These are phyloP conservation scores for Iguana delicatissima DNA, from an alignment of 2,797 vertebrate species.

Conservation along the genomic window DNA sequence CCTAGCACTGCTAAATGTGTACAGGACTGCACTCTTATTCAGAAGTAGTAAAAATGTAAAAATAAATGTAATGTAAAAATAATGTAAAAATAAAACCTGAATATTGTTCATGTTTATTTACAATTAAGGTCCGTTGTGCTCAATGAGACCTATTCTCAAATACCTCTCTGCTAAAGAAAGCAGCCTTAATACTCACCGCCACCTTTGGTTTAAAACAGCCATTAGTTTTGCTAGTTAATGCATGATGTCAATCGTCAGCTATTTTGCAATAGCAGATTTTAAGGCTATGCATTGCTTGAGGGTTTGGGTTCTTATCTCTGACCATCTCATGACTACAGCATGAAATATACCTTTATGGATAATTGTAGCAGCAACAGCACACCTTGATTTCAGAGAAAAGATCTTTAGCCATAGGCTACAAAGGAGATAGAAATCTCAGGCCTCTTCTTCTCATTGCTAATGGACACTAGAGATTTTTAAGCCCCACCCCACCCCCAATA, in stretches of 20 bases:
- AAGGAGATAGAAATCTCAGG: constrained; percentile 44
- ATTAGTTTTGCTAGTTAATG: constrained; percentile 31
- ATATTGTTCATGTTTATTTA: background rate
- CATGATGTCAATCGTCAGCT: background rate
- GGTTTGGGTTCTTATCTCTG: constrained; percentile 19
- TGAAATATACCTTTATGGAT: constrained; percentile 19
- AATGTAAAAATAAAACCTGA: constrained; percentile 56
- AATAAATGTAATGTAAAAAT: constrained; percentile 64
- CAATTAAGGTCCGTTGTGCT: background rate
- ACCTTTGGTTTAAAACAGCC: constrained; percentile 60
- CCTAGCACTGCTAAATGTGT: background rate
- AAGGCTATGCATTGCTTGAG: constrained; percentile 36
- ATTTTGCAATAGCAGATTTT: constrained; percentile 1
- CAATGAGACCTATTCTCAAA: background rate
- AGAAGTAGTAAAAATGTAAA: constrained; percentile 54
- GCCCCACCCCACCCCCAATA: constrained; percentile 27
- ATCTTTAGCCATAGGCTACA: constrained; percentile 20
- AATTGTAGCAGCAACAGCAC: background rate
- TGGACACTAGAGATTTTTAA: constrained; percentile 23
- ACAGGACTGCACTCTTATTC: background rate
- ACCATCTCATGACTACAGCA: background rate
- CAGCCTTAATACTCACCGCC: constrained; percentile 17
- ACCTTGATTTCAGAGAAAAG: background rate
- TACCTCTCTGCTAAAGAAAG: background rate
- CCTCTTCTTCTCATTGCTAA: constrained; percentile 51